A percentile compares a stretch with the other conserved stretches of the same genome.
Evolutionary conservation across 2,113 vertebrate species (phyloP).

Genomic region (Puma concolor): DNA sequence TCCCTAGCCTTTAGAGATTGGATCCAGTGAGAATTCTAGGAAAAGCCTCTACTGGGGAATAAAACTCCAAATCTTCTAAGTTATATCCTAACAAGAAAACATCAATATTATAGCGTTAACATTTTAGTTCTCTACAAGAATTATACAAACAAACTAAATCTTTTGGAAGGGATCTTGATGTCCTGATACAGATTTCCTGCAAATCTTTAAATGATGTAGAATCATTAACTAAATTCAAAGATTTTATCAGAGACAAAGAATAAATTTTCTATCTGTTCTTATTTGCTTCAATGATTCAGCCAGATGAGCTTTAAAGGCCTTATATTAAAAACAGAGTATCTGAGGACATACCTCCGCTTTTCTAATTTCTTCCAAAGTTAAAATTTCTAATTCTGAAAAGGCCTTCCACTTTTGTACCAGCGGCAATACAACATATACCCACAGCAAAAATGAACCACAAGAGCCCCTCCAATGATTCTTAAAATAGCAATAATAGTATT

Average conservation of each 20-base stretch:
- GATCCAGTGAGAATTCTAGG: slow-evolving; percentile 79
- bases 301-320: slow-evolving; percentile 47
- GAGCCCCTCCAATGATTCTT: not conserved
- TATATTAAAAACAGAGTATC: slow-evolving; percentile 33
- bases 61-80: slow-evolving; percentile 69
- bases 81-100: slow-evolving; percentile 59
- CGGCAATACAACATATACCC: not conserved
- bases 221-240: slow-evolving; percentile 59
- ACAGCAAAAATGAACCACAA: not conserved
- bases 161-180: slow-evolving; percentile 37
- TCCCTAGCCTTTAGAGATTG: slow-evolving; percentile 67
- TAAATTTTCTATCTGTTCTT: slow-evolving; percentile 49
- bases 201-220: slow-evolving; percentile 47
- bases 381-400: slow-evolving; percentile 51
- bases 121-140: slow-evolving; percentile 48
- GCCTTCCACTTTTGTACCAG: slow-evolving; percentile 10
- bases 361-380: slow-evolving; percentile 23
- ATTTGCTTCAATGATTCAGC: slow-evolving; percentile 46
- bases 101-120: slow-evolving; percentile 16
- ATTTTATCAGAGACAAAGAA: slow-evolving; percentile 54
- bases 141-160: slow-evolving; percentile 18
- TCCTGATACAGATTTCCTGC: slow-evolving; percentile 35
- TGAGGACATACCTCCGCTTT: slow-evolving; percentile 38
- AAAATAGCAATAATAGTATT: slow-evolving; percentile 16
- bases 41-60: slow-evolving; percentile 71